These are phyloP conservation scores for Aurelia sp. DNA, from an alignment of 30 jellyfish, hydroid and myxozoan genomes.

Conservation along the genomic window DNA sequence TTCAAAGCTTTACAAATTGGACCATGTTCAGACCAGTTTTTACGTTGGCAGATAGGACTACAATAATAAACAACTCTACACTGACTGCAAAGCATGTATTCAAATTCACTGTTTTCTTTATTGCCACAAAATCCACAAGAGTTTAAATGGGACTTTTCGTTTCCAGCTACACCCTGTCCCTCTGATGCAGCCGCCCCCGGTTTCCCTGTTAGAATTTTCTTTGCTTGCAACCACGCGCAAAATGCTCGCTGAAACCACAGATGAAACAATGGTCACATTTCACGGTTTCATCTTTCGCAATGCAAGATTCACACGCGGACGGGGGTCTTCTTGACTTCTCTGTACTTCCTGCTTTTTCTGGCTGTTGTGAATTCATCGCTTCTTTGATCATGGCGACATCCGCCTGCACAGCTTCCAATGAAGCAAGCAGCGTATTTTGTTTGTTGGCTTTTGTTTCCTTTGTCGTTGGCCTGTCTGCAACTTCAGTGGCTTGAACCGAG, in stretches of 20 bases:
- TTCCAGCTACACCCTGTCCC: slow-evolving; percentile 60
- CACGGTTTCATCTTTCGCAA: slow-evolving; percentile 27
- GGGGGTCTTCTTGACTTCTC: slow-evolving; percentile 35
- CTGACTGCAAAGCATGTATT: slow-evolving; percentile 37
- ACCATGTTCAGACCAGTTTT: slow-evolving; percentile 65
- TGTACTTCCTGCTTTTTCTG: slow-evolving; percentile 12
- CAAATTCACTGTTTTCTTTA: slow-evolving; percentile 27
- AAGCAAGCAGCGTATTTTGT: slow-evolving; percentile 5
- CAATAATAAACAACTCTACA: slow-evolving; percentile 67
- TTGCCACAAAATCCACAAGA: slow-evolving; percentile 42
- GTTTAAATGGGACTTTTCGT: slow-evolving; percentile 44
- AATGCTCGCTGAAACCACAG: too few relatives aligned
- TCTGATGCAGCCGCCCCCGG: slow-evolving; percentile 56
- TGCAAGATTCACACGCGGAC: slow-evolving; percentile 50
- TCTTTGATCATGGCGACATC: slow-evolving; percentile 34
- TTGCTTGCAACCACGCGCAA: slow-evolving; percentile 70
- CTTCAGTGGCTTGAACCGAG: slow-evolving; percentile 15
- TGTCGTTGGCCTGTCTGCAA: slow-evolving; percentile 28
- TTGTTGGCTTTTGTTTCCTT: slow-evolving; percentile 19
- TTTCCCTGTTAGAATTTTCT: slow-evolving; percentile 63
- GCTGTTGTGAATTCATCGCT: slow-evolving; percentile 35
- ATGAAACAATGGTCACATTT: too few relatives aligned
- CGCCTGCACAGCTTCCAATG: slow-evolving; percentile 34
- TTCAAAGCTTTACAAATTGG: slow-evolving; percentile 54
- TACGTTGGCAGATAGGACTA: slow-evolving; percentile 48